phyloP scores from a whole-genome alignment of 2,113 vertebrate genomes.

The Pseudonaja textilis region DNA sequence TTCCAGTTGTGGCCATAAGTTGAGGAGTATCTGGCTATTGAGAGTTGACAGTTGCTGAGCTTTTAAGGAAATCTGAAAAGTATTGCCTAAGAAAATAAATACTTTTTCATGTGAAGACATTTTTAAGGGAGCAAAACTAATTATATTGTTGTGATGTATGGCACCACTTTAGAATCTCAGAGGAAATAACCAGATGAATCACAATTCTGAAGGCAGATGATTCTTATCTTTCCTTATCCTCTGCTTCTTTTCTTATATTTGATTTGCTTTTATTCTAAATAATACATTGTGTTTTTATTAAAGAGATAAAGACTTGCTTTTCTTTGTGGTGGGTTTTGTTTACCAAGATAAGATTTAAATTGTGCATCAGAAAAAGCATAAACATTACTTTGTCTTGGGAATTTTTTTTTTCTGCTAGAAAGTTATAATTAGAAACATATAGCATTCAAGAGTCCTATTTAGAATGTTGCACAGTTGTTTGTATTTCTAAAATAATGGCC shows the following conservation, averaged over 20 bases:
- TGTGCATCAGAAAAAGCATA: background rate
- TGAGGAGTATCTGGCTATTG: background rate
- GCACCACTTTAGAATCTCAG: conserved; percentile 29
- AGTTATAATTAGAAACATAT: background rate
- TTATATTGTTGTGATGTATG: conserved; percentile 31
- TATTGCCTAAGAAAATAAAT: conserved; percentile 1
- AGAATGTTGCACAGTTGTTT: background rate
- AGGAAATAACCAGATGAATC: conserved; percentile 33
- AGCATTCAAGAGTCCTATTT: background rate
- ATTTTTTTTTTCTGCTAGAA: background rate
- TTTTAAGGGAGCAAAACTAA: conserved; percentile 33
- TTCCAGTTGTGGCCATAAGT: background rate
- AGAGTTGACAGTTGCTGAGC: background rate
- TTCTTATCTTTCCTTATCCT: conserved; percentile 22
- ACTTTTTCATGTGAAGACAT: conserved; percentile 20
- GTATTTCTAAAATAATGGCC: background rate
- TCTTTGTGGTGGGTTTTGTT: conserved; percentile 8
- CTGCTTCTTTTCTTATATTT: conserved; percentile 17
- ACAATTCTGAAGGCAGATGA: conserved; percentile 18
- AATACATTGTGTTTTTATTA: conserved; percentile 36
- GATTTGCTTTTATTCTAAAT: conserved; percentile 27
- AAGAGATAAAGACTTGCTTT: conserved; percentile 26
- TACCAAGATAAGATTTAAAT: conserved; percentile 26
- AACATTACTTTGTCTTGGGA: conserved; percentile 1
- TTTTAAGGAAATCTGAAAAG: conserved; percentile 4